Evolutionary conservation across 2,113 vertebrate genomes (phyloP).

Genomic region (Alligator sinensis): DNA sequence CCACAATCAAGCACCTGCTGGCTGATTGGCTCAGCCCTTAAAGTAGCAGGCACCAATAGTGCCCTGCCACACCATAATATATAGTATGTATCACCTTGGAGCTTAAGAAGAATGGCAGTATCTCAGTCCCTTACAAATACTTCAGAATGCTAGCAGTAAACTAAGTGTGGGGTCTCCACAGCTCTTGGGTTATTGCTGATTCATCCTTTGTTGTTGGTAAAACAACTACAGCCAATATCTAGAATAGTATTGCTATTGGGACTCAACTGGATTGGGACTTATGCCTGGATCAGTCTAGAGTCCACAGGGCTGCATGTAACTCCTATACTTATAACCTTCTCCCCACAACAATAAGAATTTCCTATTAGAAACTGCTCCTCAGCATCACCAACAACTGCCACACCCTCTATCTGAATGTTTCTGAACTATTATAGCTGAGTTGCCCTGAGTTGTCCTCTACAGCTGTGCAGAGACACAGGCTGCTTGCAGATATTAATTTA

Average conservation of each 20-base stretch:
- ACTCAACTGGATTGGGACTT: neutral
- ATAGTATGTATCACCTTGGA: no score
- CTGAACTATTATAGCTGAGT: neutral
- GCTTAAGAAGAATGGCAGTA: neutral
- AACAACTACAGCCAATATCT: neutral
- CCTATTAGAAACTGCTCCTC: neutral
- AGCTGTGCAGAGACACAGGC: neutral
- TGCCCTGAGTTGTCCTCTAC: neutral
- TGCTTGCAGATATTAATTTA: neutral
- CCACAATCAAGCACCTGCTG: no score
- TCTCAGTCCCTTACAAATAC: neutral
- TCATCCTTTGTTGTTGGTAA: neutral
- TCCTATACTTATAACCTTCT: neutral
- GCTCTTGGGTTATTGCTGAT: accelerated
- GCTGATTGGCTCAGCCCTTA: no score
- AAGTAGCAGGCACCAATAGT: no score
- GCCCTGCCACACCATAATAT: no score
- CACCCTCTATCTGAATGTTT: neutral
- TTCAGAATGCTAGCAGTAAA: neutral
- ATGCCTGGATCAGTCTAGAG: neutral
- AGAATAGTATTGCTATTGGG: neutral
- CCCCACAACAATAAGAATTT: neutral
- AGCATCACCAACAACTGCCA: neutral
- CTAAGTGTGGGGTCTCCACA: neutral
- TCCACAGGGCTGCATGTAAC: neutral